Evolutionary conservation across 2,113 vertebrate species (phyloP).

Genomic region (Pachyramphus minor): DNA sequence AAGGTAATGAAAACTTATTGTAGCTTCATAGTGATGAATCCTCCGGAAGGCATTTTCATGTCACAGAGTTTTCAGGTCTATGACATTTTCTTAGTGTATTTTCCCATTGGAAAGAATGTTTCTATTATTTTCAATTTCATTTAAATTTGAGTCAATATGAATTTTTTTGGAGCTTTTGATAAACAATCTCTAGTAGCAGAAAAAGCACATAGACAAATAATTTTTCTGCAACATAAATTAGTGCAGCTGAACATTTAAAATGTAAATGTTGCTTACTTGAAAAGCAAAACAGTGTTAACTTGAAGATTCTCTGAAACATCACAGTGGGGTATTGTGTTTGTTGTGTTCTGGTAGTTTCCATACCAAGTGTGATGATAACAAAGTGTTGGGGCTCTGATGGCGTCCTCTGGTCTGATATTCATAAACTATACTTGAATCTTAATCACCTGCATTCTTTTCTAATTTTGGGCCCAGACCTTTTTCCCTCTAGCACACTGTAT

Average conservation of each 20-base stretch:
- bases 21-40: not conserved
- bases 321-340: not conserved
- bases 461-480: not conserved
- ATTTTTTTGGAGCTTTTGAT: not conserved
- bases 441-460: not conserved
- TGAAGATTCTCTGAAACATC: not conserved
- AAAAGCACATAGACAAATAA: not conserved
- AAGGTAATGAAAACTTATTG: not conserved
- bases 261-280: not conserved
- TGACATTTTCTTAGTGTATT: not conserved
- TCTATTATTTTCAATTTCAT: not conserved
- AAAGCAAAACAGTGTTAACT: not conserved
- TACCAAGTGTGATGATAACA: not conserved
- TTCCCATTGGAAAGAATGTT: not conserved
- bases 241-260: not conserved
- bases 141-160: not conserved
- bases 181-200: not conserved
- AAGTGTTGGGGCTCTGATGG: not conserved
- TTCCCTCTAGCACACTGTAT: not conserved
- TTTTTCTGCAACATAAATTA: not conserved
- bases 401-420: not conserved
- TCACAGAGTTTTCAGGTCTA: not conserved
- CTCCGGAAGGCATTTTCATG: not conserved
- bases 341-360: not conserved
- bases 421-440: not conserved